phyloP scores from a whole-genome alignment of 2,113 vertebrate genomes.

The Elachura formosa region DNA sequence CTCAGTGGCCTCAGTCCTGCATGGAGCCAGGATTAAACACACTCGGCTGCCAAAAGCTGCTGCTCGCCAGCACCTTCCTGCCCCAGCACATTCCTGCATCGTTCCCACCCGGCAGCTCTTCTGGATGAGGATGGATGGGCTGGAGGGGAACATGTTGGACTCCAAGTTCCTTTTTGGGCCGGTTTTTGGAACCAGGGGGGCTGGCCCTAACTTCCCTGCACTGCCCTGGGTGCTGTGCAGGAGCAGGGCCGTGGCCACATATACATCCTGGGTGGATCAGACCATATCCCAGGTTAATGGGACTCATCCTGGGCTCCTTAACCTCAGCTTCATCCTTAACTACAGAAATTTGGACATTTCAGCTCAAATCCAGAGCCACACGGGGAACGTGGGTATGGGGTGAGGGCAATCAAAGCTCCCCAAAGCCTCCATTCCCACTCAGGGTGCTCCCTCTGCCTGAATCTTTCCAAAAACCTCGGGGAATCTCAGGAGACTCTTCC shows the following conservation, averaged over 20 bases:
- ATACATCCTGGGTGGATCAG: fast-evolving
- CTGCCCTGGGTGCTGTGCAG: not conserved
- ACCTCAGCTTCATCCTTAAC: not conserved
- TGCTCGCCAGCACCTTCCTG: not conserved
- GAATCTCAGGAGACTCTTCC: not conserved
- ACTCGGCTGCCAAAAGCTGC: not conserved
- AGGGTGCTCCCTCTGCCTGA: not conserved
- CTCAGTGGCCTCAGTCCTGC: not conserved
- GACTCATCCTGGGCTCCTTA: not conserved
- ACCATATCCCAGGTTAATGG: fast-evolving
- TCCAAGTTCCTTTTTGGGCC: fast-evolving
- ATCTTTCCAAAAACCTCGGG: not conserved
- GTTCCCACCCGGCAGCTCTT: fast-evolving
- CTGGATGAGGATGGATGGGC: too few species aligned
- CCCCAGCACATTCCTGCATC: fast-evolving
- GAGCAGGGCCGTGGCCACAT: fast-evolving
- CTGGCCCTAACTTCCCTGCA: fast-evolving
- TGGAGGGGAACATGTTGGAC: not conserved
- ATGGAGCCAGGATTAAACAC: not conserved
- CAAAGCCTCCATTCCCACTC: fast-evolving
- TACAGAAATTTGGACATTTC: not conserved
- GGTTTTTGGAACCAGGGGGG: not conserved
- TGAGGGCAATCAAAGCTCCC: not conserved
- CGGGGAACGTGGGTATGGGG: fast-evolving
- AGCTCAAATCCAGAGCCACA: not conserved